A percentile compares a stretch with the other conserved stretches of the same genome.
These are phyloP conservation scores for Rhinogobius similis DNA, from an alignment of 2,113 vertebrate species.

Conservation along the genomic window DNA sequence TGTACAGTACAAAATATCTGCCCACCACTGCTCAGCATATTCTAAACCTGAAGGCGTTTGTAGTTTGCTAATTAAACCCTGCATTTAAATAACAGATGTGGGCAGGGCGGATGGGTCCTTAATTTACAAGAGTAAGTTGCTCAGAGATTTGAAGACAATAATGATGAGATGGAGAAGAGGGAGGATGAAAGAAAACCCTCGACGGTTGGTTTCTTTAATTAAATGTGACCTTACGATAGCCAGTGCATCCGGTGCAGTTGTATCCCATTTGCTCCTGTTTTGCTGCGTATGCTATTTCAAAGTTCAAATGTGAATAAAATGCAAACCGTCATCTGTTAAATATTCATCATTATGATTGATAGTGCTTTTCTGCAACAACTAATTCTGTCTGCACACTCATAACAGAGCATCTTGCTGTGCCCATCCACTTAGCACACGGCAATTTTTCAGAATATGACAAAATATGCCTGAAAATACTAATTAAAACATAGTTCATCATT, in stretches of 20 bases:
- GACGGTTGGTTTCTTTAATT: background rate
- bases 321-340: background rate
- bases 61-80: background rate
- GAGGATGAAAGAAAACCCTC: background rate
- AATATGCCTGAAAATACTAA: background rate
- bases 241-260: background rate
- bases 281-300: background rate
- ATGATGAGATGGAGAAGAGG: background rate
- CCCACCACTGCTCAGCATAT: background rate
- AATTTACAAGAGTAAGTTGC: background rate
- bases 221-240: background rate
- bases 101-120: background rate
- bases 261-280: background rate
- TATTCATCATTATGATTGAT: constrained; percentile 3
- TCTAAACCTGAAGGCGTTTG: background rate
- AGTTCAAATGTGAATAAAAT: background rate
- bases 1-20: background rate
- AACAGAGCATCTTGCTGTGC: background rate
- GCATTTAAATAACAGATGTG: background rate
- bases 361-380: background rate
- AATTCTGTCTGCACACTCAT: background rate
- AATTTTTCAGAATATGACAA: background rate
- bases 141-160: background rate
- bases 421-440: background rate
- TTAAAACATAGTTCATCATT: background rate